A percentile compares a stretch with the other conserved stretches of the same genome.
These are phyloP conservation scores for Sylvia atricapilla DNA, from an alignment of 2,113 vertebrate species.

Conservation along the genomic window DNA sequence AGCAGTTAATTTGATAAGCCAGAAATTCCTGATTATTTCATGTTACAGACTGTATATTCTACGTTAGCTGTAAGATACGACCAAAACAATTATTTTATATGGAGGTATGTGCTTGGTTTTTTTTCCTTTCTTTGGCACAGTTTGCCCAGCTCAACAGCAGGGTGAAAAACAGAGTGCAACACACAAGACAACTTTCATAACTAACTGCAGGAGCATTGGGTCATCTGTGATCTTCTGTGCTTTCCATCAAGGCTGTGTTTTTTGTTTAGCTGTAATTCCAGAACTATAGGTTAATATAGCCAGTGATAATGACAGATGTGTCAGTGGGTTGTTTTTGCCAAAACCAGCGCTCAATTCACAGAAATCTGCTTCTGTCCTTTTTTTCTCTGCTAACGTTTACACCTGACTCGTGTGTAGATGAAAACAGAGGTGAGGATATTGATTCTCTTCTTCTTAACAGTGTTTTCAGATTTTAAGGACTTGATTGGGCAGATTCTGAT, in stretches of 20 bases:
- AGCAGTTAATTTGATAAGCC: not conserved
- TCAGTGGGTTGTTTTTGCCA: not conserved
- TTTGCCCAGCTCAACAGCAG: not conserved
- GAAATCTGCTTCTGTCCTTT: not conserved
- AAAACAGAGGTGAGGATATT: not conserved
- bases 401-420: not conserved
- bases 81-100: not conserved
- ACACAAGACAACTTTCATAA: not conserved
- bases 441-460: slow-evolving; percentile 64
- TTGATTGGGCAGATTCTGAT: slow-evolving; percentile 97
- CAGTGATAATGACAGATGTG: not conserved
- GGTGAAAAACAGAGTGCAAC: not conserved
- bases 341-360: not conserved
- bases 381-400: not conserved
- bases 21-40: not conserved
- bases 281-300: not conserved
- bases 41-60: not conserved
- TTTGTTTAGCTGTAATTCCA: not conserved
- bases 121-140: not conserved
- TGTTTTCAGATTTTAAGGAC: slow-evolving; percentile 97
- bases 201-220: not conserved
- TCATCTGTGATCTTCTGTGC: not conserved
- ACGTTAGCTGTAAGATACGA: not conserved
- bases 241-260: not conserved
- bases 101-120: not conserved